These are phyloP conservation scores for Parus major DNA, from an alignment of 2,113 vertebrate genomes.

Conservation along the genomic window DNA sequence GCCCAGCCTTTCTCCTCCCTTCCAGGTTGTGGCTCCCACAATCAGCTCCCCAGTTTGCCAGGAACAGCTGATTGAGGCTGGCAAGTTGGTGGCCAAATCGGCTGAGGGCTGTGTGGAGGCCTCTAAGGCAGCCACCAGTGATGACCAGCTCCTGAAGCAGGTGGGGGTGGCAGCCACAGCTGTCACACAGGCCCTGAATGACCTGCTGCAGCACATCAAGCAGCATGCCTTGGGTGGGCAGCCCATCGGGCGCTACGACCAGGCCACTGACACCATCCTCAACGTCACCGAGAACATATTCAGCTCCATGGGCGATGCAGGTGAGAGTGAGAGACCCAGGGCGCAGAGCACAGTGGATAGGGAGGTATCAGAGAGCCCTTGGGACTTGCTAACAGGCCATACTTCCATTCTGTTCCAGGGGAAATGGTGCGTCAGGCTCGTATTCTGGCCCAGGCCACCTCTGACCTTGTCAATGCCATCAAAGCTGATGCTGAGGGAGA, in stretches of 20 bases:
- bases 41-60: slow-evolving; percentile 94
- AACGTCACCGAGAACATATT: slow-evolving; percentile 97
- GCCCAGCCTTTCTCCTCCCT: neutral
- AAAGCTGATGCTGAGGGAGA: slow-evolving; percentile 96
- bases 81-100: slow-evolving; percentile 93
- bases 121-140: slow-evolving; percentile 87
- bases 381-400: neutral
- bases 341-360: neutral
- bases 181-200: slow-evolving; percentile 93
- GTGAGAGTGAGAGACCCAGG: slow-evolving; percentile 56
- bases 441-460: slow-evolving; percentile 95
- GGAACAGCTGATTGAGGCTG: slow-evolving; percentile 93
- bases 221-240: slow-evolving; percentile 88
- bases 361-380: neutral
- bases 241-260: slow-evolving; percentile 91
- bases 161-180: slow-evolving; percentile 90
- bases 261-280: slow-evolving; percentile 95
- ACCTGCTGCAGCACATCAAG: slow-evolving; percentile 94
- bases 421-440: slow-evolving; percentile 98
- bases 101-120: slow-evolving; percentile 95
- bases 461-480: slow-evolving; percentile 95
- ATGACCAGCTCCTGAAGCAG: slow-evolving; percentile 91
- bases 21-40: slow-evolving; percentile 94
- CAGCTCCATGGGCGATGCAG: slow-evolving; percentile 96
- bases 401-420: slow-evolving; percentile 69